These are phyloP conservation scores for Leptocoma aspasia DNA, from an alignment of 2,113 vertebrate genomes.

Conservation along the genomic window DNA sequence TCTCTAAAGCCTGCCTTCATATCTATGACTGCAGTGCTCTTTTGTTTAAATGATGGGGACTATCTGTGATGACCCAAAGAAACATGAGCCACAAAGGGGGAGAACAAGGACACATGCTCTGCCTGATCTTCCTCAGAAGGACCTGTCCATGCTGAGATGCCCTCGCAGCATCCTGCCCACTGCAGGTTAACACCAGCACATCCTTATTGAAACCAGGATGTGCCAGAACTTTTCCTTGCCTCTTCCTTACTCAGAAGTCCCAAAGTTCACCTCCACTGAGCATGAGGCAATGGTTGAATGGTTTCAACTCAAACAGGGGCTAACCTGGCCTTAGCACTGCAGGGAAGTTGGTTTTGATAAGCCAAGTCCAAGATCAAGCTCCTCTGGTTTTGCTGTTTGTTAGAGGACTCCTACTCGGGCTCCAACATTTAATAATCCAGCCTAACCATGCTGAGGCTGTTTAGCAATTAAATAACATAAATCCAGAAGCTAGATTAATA, in stretches of 20 bases:
- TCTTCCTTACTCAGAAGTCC: background rate
- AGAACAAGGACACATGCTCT: background rate
- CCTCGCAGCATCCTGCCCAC: rapidly evolving
- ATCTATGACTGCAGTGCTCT: background rate
- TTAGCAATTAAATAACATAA: constrained; percentile 48
- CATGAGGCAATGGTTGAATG: background rate
- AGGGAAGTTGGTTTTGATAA: background rate
- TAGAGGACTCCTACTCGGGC: background rate
- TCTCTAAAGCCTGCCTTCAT: background rate
- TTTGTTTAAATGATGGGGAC: background rate
- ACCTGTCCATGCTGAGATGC: background rate
- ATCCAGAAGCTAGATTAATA: constrained; percentile 57
- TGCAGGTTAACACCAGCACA: background rate
- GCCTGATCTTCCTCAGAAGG: background rate
- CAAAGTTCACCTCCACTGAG: background rate
- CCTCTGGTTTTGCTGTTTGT: background rate
- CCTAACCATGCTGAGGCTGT: background rate
- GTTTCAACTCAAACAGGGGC: background rate
- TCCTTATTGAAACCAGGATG: background rate
- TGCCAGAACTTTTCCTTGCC: background rate
- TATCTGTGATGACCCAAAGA: background rate
- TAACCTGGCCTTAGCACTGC: background rate
- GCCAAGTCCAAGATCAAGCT: background rate
- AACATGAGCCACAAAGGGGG: background rate
- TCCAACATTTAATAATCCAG: background rate